Percentiles rank a stretch among this genome's conserved stretches.
phyloP scores from a whole-genome alignment of 2,113 vertebrate species.

The Toxotes chatareus region DNA sequence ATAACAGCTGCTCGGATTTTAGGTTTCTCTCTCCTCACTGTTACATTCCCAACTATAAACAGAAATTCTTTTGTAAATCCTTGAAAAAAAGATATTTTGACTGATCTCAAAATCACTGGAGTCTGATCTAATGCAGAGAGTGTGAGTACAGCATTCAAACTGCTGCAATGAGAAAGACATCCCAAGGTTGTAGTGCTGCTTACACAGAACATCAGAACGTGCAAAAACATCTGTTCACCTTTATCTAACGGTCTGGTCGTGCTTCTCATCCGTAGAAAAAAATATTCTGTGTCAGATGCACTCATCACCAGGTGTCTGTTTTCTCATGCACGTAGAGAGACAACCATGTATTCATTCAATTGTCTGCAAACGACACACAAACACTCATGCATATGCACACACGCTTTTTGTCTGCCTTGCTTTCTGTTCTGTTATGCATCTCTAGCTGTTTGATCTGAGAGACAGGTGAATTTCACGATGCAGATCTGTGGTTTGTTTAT shows the following conservation, averaged over 20 bases:
- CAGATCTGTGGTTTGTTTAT: slow-evolving; percentile 11
- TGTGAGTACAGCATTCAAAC: background rate
- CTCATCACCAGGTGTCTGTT: background rate
- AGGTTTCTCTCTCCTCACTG: background rate
- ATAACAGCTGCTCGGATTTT: background rate
- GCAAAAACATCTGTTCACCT: background rate
- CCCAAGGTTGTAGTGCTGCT: slow-evolving; percentile 50
- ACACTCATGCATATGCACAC: slow-evolving; percentile 13
- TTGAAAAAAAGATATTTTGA: no score
- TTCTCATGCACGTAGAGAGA: background rate
- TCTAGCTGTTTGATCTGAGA: slow-evolving; percentile 37
- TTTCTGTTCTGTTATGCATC: slow-evolving; percentile 25
- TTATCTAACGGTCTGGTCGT: background rate
- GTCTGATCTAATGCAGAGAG: background rate
- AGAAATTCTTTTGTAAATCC: background rate
- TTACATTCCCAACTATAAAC: background rate
- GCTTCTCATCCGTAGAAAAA: background rate
- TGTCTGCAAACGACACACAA: slow-evolving; percentile 8
- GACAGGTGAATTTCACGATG: slow-evolving; percentile 15
- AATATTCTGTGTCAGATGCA: background rate
- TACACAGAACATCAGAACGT: background rate
- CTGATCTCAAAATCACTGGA: background rate
- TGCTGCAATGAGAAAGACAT: slow-evolving; percentile 50
- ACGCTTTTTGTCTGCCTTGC: slow-evolving; percentile 16
- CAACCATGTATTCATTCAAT: background rate